Evolutionary conservation across 2,797 vertebrate genomes (phyloP).

Genomic region (Glossophaga mutica): DNA sequence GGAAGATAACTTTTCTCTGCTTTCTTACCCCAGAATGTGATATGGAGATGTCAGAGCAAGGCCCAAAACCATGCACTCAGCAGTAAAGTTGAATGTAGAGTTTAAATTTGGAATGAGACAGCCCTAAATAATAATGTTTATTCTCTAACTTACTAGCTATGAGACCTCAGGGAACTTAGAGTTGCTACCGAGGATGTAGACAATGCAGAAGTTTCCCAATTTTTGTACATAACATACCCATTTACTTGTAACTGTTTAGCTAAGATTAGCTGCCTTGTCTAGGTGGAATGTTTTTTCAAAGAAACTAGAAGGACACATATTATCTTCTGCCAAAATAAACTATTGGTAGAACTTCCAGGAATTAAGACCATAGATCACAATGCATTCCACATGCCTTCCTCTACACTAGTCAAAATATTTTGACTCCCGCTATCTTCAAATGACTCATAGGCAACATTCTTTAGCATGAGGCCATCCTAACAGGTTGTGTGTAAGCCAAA

Average conservation of each 20-base stretch:
- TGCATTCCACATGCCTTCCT: neutral
- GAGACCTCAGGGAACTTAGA: neutral
- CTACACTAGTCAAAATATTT: constrained; percentile 10
- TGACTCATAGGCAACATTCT: neutral
- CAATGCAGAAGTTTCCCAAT: neutral
- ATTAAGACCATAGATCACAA: neutral
- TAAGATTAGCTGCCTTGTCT: neutral
- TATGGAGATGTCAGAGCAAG: neutral
- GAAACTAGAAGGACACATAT: neutral
- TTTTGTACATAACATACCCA: neutral
- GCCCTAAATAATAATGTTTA: neutral
- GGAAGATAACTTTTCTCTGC: neutral
- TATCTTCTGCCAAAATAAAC: neutral
- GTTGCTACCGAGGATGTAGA: neutral
- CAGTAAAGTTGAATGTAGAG: neutral
- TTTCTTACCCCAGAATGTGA: neutral
- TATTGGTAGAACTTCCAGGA: neutral
- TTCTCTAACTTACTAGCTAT: neutral
- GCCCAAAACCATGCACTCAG: neutral
- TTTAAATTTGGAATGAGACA: neutral
- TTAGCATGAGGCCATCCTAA: neutral
- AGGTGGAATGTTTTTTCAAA: constrained; percentile 3
- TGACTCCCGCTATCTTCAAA: neutral
- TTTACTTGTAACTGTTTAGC: neutral
- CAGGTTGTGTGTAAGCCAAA: neutral